Conservation (phyloP, 2,113 vertebrate species). For the Scopus umbretta region DNA sequence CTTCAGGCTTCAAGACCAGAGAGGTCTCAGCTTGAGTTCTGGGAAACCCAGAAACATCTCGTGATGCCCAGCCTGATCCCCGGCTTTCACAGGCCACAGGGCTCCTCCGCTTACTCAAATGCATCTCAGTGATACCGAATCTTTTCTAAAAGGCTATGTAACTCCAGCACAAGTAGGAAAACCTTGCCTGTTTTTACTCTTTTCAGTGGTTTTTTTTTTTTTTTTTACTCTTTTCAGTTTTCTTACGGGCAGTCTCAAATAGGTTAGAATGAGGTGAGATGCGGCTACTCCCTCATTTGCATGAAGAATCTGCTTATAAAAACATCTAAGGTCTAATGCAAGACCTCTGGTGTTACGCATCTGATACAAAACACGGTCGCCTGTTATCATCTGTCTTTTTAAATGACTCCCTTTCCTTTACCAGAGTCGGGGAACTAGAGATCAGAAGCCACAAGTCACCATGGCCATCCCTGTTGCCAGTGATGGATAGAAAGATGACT, state of each 20-base stretch:
- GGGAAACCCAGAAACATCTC: too few relatives aligned
- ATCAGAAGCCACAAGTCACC: neutral
- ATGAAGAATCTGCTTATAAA: neutral
- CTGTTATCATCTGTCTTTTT: neutral
- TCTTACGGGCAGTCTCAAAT: neutral
- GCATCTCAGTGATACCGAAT: neutral
- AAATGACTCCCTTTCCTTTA: neutral
- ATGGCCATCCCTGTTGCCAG: neutral
- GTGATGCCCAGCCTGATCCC: neutral
- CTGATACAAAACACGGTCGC: neutral
- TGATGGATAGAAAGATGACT: neutral
- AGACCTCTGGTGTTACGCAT: neutral
- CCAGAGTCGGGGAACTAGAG: neutral
- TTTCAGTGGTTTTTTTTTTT: neutral
- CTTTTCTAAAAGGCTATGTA: neutral
- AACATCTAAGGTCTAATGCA: neutral
- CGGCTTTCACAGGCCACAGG: neutral
- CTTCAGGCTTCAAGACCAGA: neutral
- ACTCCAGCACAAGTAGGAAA: neutral
- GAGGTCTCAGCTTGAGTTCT: too few relatives aligned
- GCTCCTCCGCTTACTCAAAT: neutral
- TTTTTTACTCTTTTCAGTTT: neutral
- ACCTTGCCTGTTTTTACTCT: neutral
- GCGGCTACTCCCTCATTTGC: neutral
- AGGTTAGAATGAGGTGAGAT: neutral